Conservation (phyloP, 2,113 vertebrate species). For the Callaeas wilsoni region DNA sequence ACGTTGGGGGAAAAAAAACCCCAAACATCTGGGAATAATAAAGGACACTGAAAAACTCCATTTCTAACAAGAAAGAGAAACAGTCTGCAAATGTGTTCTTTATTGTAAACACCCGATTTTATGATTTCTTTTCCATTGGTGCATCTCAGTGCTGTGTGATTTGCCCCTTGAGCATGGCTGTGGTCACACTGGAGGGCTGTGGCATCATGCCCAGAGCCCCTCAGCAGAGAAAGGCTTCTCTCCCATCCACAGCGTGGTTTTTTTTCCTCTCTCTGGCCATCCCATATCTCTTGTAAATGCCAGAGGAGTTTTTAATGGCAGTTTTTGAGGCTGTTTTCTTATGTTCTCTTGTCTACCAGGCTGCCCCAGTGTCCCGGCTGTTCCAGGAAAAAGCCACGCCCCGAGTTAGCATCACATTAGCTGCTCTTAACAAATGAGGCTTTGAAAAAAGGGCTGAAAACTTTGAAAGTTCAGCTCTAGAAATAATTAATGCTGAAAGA, state of each 20-base stretch:
- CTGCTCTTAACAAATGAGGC: background rate
- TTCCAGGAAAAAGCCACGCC: background rate
- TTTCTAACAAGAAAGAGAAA: background rate
- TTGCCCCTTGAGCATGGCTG: background rate
- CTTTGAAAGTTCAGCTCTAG: background rate
- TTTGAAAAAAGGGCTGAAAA: background rate
- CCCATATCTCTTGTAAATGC: background rate
- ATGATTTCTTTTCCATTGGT: background rate
- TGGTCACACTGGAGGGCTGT: too few relatives aligned
- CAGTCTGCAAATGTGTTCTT: background rate
- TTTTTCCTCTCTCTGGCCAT: background rate
- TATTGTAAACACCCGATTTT: background rate
- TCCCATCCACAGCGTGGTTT: rapidly evolving
- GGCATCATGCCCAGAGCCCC: background rate
- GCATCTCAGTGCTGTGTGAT: background rate
- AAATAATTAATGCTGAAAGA: background rate
- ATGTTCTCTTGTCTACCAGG: background rate
- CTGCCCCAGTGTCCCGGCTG: background rate
- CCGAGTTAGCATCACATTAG: background rate
- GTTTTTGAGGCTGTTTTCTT: background rate
- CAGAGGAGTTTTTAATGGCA: background rate
- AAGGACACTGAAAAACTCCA: background rate
- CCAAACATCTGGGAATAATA: constrained; percentile 21
- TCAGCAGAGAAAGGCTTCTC: background rate
- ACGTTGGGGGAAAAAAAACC: rapidly evolving